Evolutionary conservation across 2,113 vertebrate species (phyloP).

Genomic region (Phodopus roborovskii): DNA sequence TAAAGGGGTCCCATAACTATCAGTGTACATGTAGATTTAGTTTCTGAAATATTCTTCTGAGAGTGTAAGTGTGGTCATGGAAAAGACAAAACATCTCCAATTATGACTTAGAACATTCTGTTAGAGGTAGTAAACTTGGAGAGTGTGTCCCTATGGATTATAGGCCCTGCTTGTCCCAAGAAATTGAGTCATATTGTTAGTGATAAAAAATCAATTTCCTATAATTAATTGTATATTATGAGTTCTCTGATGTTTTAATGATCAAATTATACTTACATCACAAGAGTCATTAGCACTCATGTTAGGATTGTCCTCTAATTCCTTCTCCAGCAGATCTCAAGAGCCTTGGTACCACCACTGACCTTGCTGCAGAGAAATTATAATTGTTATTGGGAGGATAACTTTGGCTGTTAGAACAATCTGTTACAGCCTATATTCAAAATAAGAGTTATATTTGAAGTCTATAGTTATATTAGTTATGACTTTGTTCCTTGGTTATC

Average conservation of each 20-base stretch:
- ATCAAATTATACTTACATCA: conserved; percentile 72
- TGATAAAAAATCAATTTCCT: conserved; percentile 70
- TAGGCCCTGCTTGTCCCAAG: conserved; percentile 8
- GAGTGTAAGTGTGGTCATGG: background rate
- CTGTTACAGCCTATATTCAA: conserved; percentile 68
- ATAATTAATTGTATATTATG: conserved; percentile 75
- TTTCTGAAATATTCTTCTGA: background rate
- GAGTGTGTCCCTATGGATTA: background rate
- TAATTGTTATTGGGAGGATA: conserved; percentile 69
- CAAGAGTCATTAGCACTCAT: conserved; percentile 56
- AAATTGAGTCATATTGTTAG: conserved; percentile 65
- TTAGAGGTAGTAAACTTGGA: background rate
- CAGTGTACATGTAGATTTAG: conserved; percentile 2
- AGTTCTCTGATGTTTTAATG: conserved; percentile 66
- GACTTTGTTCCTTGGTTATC: conserved; percentile 75
- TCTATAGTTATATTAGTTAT: conserved; percentile 73
- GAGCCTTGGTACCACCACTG: conserved; percentile 29
- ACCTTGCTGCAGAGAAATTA: conserved; percentile 75
- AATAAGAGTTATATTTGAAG: conserved; percentile 72
- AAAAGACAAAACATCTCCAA: background rate
- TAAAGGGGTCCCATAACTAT: background rate
- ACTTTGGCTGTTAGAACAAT: conserved; percentile 67
- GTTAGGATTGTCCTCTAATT: conserved; percentile 7
- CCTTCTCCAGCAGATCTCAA: conserved; percentile 37
- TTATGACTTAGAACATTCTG: background rate